These are phyloP conservation scores for Temnothorax unifasciatus DNA, from an alignment of 2,888 invertebrate species.

Conservation along the genomic window DNA sequence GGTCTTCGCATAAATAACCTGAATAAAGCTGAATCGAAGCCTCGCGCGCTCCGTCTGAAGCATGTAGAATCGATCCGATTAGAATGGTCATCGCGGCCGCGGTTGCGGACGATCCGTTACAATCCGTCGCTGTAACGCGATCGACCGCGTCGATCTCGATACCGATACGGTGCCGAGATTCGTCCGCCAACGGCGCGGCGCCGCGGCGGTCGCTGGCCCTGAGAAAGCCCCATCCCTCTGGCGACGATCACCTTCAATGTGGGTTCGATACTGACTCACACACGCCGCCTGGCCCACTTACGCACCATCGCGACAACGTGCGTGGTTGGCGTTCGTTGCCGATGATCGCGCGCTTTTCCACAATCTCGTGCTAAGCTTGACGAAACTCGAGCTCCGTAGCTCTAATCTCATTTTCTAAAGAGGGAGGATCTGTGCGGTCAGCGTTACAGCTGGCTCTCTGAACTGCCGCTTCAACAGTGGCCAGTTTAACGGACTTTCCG, in stretches of 20 bases:
- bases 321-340: slow-evolving; percentile 62
- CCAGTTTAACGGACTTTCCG: slow-evolving; percentile 1
- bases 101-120: slow-evolving; percentile 69
- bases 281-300: slow-evolving; percentile 82
- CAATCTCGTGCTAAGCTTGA: slow-evolving; percentile 2
- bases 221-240: slow-evolving; percentile 72
- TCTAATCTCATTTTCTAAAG: neutral
- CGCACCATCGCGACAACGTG: slow-evolving; percentile 61
- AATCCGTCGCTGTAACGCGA: slow-evolving; percentile 63
- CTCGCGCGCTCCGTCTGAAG: neutral
- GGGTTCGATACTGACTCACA: slow-evolving; percentile 84
- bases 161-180: slow-evolving; percentile 40
- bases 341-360: slow-evolving; percentile 55
- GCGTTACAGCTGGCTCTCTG: neutral
- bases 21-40: neutral
- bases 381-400: neutral
- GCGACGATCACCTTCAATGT: slow-evolving; percentile 70
- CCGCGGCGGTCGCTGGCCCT: slow-evolving; percentile 69
- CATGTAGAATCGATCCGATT: slow-evolving; percentile 41
- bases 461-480: neutral
- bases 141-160: slow-evolving; percentile 31
- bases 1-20: neutral
- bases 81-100: slow-evolving; percentile 47
- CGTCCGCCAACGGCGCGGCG: slow-evolving; percentile 57
- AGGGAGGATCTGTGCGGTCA: neutral